Base-by-base conservation (phyloP, 2,797 vertebrate genomes). In the Anas georgica region DNA sequence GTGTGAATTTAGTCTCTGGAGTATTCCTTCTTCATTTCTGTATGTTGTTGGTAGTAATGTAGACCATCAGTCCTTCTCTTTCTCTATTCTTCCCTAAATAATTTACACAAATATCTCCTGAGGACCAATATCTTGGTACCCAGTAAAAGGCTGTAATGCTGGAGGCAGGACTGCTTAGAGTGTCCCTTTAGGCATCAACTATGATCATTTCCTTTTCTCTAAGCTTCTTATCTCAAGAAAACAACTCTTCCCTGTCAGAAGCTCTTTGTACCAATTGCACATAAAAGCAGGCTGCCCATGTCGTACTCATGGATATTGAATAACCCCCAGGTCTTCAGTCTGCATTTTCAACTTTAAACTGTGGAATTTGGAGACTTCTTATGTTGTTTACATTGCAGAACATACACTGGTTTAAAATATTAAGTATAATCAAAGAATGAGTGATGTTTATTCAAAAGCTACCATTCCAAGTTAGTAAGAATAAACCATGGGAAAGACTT, bases 391-490 rank as follows among this genome's bases (percentile, higher is more conserved):
- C 90, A 88, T 95, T 97, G 97, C 86, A 95, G 90, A 96, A 95
- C 60, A 84, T 90, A 88, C 88, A 72, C 62, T 95, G 83, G 82
- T 96, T 94, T 93, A 70, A 93, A 96, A 93, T 96, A 91, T 76
- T 93, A 94, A 96, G 59, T 85, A 86, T 96, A 97, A 97, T 96
- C 90, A 91, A 56, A 48, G 91, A 92, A 97, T 96, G 94, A 96
- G 95, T 97, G 85, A 96, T 94, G 95, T 97, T 97, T 97, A 97
- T 98, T 97, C 96, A 97, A 96, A 96, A 97, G 96, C 96, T 96
- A 68, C 96, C 85, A 94, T 97, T 97, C 96, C 95, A 97, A 96
- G 90, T 97, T 98, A 97, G 98, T 97, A 96, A 96, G 87, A 97
- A 95, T 97, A 97, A 98, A 98, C 97, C 98, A 97, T 97, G 88